A percentile compares a stretch with the other conserved stretches of the same genome.
phyloP scores from a whole-genome alignment of 2,113 vertebrate genomes.

The Percopsis transmontana region DNA sequence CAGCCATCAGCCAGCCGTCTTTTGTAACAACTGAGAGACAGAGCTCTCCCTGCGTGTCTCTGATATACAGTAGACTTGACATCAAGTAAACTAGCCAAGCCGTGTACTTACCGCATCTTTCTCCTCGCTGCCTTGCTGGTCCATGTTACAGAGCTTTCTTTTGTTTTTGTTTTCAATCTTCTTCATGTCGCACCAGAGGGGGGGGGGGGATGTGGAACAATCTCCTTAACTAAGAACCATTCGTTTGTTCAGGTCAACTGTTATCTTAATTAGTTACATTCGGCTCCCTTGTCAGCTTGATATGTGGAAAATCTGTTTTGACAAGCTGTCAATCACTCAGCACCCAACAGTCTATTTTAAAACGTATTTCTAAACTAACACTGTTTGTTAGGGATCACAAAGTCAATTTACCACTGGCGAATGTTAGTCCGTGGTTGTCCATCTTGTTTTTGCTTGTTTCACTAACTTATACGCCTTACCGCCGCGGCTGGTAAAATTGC shows the following conservation, averaged over 20 bases:
- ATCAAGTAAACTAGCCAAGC: not conserved
- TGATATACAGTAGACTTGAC: not conserved
- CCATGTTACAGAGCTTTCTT: slow-evolving; percentile 53
- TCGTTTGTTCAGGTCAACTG: not conserved
- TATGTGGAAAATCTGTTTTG: slow-evolving; percentile 34
- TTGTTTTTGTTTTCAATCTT: slow-evolving; percentile 58
- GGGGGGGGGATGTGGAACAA: no score
- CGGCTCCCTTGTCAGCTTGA: not conserved
- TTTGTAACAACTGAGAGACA: no score
- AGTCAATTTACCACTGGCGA: not conserved
- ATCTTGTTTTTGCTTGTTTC: not conserved
- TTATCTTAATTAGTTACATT: not conserved
- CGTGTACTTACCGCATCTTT: slow-evolving; percentile 70
- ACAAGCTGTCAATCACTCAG: slow-evolving; percentile 39
- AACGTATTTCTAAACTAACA: not conserved
- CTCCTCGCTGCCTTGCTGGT: slow-evolving; percentile 41
- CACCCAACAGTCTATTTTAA: not conserved
- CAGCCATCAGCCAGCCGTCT: not conserved
- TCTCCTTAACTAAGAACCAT: no score
- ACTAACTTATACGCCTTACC: not conserved
- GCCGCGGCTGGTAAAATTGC: no score
- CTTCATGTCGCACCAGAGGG: slow-evolving; percentile 48
- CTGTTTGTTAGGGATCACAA: not conserved
- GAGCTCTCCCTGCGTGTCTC: not conserved
- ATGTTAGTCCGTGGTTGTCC: not conserved